A percentile compares a stretch with the other conserved stretches of the same genome.
These are phyloP conservation scores for Chloroceryle aenea DNA, from an alignment of 2,113 vertebrate species.

Conservation along the genomic window DNA sequence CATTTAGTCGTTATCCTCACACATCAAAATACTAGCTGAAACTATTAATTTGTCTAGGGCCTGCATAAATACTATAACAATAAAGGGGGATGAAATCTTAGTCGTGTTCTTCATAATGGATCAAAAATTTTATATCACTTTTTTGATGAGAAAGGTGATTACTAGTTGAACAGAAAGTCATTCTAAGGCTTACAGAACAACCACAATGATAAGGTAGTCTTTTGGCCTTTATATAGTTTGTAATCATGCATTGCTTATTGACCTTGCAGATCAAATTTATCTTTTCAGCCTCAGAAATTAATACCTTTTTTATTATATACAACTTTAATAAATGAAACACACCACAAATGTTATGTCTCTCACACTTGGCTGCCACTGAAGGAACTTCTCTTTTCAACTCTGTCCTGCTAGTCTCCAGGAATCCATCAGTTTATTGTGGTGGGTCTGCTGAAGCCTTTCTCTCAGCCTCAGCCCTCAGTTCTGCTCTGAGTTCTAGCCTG, in stretches of 20 bases:
- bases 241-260: background rate
- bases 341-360: background rate
- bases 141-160: slow-evolving; percentile 37
- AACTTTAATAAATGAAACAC: background rate
- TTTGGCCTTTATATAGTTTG: slow-evolving; percentile 2
- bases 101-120: background rate
- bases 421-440: background rate
- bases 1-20: background rate
- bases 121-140: slow-evolving; percentile 4
- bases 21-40: background rate
- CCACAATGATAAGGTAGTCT: background rate
- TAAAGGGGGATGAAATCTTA: background rate
- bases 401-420: background rate
- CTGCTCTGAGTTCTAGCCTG: background rate
- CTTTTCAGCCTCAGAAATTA: slow-evolving; percentile 20
- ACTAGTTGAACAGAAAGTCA: slow-evolving; percentile 24
- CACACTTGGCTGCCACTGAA: background rate
- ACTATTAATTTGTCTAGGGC: background rate
- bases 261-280: background rate
- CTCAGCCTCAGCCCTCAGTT: background rate
- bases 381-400: background rate
- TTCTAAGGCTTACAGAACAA: slow-evolving; percentile 50
- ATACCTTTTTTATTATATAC: background rate
- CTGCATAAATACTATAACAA: background rate
- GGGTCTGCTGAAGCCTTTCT: background rate